Base-by-base conservation (phyloP, 1,140 invertebrate species). In the Macrobrachium nipponense region DNA sequence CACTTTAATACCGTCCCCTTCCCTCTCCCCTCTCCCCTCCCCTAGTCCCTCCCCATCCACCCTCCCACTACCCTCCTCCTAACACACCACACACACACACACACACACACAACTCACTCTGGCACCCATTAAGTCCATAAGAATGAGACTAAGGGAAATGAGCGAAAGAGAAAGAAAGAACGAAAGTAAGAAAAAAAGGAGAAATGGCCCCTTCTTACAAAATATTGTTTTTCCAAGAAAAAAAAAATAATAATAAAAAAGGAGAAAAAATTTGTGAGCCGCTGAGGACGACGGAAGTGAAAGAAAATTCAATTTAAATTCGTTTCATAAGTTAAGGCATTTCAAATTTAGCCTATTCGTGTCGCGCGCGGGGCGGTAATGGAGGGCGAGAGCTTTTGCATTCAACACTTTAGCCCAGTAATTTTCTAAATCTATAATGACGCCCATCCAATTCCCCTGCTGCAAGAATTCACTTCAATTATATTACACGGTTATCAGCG, bases 81-180 rank as follows among this genome's bases (percentile, higher is more conserved):
- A 27, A 70, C 68, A 70, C 68, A 70, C n/a, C 68, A 70, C 64
- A 66, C 68, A 70, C 68, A 70, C 68, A 70, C n/a, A n/a, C 68
- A 70, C 68, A 70, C 64, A 66, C 68, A 70, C 68, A 70, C 68
- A 70, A 27, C 51, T 51, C 51, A 51, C 51, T 51, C 51, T 51
- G 51, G 51, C 51, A 51, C 51, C 51, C 51, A 51, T 51, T 51
- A 51, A 51, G 51, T 51, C 51, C 51, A 51, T 51, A 51, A 51
- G 51, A 51, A 51, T 51, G 51, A 51, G 51, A 51, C 51, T 51
- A 51, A 51, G 51, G 51, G 51, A 51, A 51, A 51, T 51, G 51
- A 51, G 51, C 51, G 51, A 10, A 51, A 51, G 51, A 51, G 51
- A 51, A 51, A 51, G 51, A 51, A 51, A 51, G 51, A 51, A 51